Percentiles rank a stretch among this genome's conserved stretches.
Conservation (phyloP, 2,113 vertebrate species). For the Nycticebus coucang region DNA sequence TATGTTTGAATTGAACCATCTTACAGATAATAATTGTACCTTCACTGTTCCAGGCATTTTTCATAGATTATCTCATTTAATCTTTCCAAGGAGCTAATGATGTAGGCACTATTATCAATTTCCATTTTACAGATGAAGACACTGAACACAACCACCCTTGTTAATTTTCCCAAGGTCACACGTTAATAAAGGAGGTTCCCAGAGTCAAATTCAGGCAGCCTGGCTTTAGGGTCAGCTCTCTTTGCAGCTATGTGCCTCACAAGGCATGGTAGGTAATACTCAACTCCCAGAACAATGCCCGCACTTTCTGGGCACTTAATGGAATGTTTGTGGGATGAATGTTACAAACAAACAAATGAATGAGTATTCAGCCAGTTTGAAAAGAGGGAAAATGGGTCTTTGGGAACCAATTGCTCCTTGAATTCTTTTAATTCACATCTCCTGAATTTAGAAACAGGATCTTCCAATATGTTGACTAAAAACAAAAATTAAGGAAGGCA, state of each 20-base stretch:
- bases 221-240: not conserved
- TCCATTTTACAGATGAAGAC: constrained; percentile 26
- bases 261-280: not conserved
- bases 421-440: not conserved
- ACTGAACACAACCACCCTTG: not conserved
- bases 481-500: not conserved
- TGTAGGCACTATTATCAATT: not conserved
- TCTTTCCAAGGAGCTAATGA: not conserved
- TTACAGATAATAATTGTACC: not conserved
- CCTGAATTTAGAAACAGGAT: not conserved
- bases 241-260: not conserved
- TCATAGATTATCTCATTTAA: not conserved
- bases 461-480: constrained; percentile 11
- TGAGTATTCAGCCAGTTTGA: not conserved
- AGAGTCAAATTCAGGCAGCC: not conserved
- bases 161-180: not conserved
- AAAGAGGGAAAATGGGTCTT: not conserved
- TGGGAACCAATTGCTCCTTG: not conserved
- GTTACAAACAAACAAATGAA: not conserved
- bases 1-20: not conserved
- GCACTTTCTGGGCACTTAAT: not conserved
- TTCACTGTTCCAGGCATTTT: not conserved
- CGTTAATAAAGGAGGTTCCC: not conserved
- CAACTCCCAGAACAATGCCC: not conserved
- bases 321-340: not conserved